Base-by-base conservation (phyloP, 2,797 vertebrate species). In the Enteromius radiatus region DNA sequence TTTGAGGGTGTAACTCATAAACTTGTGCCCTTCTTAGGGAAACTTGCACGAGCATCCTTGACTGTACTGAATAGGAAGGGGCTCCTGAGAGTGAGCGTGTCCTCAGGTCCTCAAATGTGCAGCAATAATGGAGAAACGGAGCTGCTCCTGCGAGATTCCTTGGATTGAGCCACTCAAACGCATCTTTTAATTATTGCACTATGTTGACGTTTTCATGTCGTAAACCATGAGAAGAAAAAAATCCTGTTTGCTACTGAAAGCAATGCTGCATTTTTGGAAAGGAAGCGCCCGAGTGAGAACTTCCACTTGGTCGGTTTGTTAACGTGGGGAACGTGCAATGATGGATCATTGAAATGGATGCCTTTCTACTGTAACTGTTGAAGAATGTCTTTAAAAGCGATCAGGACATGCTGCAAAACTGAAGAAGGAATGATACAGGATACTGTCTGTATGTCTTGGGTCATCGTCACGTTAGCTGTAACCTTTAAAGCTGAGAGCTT, bases 281-380 rank as follows among this genome's bases (percentile, higher is more conserved):
- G 86, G 87, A 94, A 94, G 93, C 93, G 94, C 94, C 95, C 94
- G 95, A 96, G 94, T 93, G 91, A 89, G 89, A 74, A 86, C 77
- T 77, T 83, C 74, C 87, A 78, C 89, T 86, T 84, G 88, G 87
- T 87, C 90, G 91, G 83, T 90, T 84, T 89, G 91, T 93, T 93
- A 77, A 75, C 38, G 86, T 93, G 94, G 94, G 92, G 92, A 94
- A 94, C 94, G 97, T 98, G 97, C 97, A 97, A 97, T 98, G 96
- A 96, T 96, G 78, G 83, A 84, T 96, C 94, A 94, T 94, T 95
- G 91, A 93, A 91, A 84, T 87, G 87, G 94, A 95, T 93, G 90
- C 91, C 90, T 88, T 85, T 92, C 89, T 91, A 89, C 92, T 93
- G 92, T 90, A 73, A 68, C 49, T 69, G 43, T 56, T 84, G 14